Conservation (phyloP, 2,113 vertebrate species). For the Grammomys surdaster region DNA sequence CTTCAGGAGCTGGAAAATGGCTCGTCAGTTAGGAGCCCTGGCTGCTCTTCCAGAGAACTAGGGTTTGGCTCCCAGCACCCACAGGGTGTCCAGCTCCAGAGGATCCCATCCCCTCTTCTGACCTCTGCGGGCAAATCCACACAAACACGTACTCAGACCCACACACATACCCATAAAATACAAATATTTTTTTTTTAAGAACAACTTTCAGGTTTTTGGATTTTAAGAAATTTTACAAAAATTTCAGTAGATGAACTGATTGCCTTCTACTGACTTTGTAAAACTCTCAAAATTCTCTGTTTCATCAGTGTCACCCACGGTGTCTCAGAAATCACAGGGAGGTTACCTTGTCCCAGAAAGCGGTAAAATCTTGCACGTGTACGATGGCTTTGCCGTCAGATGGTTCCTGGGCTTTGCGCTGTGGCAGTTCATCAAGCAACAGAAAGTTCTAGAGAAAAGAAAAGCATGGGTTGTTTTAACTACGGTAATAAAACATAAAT, state of each 20-base stretch:
- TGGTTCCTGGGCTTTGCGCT: not conserved
- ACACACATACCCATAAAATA: not conserved
- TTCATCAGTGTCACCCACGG: no score
- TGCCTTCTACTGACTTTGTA: not conserved
- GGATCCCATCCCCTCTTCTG: not conserved
- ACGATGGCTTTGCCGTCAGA: slow-evolving; percentile 54
- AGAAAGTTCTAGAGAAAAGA: slow-evolving; percentile 68
- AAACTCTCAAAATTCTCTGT: not conserved
- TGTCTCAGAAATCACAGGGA: not conserved
- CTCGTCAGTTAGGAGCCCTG: not conserved
- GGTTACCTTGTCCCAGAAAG: slow-evolving; percentile 80
- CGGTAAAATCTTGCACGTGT: slow-evolving; percentile 67
- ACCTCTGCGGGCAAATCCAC: not conserved
- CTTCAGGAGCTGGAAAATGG: not conserved
- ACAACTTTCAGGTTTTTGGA: not conserved
- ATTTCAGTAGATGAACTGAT: not conserved
- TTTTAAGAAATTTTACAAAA: not conserved
- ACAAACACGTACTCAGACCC: not conserved
- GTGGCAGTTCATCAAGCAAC: slow-evolving; percentile 70
- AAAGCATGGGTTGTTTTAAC: not conserved
- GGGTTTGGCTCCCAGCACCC: not conserved
- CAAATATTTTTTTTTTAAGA: not conserved
- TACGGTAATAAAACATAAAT: not conserved
- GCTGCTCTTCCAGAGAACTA: not conserved
- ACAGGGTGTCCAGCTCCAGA: not conserved